A percentile compares a stretch with the other conserved stretches of the same genome.
Conservation (phyloP, 2,113 vertebrate species). For the Tricholaema leucomelas region DNA sequence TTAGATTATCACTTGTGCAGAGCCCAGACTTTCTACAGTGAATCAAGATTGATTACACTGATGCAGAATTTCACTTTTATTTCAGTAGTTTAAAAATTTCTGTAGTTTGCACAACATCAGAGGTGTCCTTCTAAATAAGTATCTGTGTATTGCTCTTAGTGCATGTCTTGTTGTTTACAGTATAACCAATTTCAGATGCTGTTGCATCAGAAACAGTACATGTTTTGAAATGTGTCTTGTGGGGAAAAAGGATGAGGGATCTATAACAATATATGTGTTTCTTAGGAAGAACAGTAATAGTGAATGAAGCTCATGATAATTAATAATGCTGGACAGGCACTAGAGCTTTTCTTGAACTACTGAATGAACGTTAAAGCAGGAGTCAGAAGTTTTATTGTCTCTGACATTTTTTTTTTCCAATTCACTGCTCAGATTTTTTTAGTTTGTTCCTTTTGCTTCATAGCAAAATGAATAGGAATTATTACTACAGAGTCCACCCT, state of each 20-base stretch:
- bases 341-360: constrained; percentile 48
- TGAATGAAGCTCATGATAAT: constrained; percentile 51
- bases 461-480: constrained; percentile 20
- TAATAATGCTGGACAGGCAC: constrained; percentile 40
- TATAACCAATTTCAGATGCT: constrained; percentile 58
- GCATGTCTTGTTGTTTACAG: constrained; percentile 52
- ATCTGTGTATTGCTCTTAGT: constrained; percentile 26
- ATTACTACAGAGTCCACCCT: neutral
- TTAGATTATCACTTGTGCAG: neutral
- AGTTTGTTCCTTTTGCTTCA: constrained; percentile 26
- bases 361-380: constrained; percentile 48
- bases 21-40: neutral
- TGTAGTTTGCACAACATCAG: constrained; percentile 59
- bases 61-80: constrained; percentile 58
- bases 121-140: constrained; percentile 67
- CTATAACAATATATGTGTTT: constrained; percentile 10
- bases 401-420: constrained; percentile 36
- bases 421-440: constrained; percentile 32
- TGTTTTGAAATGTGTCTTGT: constrained; percentile 64
- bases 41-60: constrained; percentile 54
- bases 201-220: constrained; percentile 35
- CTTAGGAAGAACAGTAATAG: constrained; percentile 14
- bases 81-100: constrained; percentile 52
- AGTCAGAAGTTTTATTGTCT: constrained; percentile 58
- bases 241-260: constrained; percentile 29